These are phyloP conservation scores for Solenodon paradoxus DNA, from an alignment of 2,113 vertebrate genomes.

Conservation along the genomic window DNA sequence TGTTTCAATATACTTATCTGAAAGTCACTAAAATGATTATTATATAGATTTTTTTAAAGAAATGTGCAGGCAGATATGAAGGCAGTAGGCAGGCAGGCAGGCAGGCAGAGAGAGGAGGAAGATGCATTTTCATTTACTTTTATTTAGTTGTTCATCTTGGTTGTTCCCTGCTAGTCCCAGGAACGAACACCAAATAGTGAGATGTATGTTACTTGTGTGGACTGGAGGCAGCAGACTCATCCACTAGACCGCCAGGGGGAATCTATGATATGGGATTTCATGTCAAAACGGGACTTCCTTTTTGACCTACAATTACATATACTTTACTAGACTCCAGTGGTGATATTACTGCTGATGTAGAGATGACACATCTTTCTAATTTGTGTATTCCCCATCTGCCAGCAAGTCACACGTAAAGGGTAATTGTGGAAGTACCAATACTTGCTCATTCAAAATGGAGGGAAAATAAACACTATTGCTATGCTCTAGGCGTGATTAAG, in stretches of 20 bases:
- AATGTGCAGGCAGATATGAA: too few relatives aligned
- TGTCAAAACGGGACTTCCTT: not conserved
- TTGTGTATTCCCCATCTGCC: not conserved
- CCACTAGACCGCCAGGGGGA: too few relatives aligned
- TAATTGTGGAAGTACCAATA: not conserved
- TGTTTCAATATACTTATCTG: not conserved
- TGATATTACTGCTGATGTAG: not conserved
- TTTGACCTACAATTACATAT: not conserved
- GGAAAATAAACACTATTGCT: not conserved
- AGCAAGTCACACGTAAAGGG: not conserved
- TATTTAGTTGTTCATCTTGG: too few relatives aligned
- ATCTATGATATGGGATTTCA: not conserved
- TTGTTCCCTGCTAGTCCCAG: too few relatives aligned
- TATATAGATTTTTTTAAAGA: too few relatives aligned
- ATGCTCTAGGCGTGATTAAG: not conserved
- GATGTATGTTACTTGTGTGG: too few relatives aligned
- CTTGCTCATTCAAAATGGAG: not conserved
- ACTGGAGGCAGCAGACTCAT: too few relatives aligned
- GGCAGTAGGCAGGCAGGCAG: too few relatives aligned
- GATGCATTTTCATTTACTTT: too few relatives aligned
- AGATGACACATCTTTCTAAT: not conserved
- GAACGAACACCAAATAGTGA: too few relatives aligned
- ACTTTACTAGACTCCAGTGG: not conserved
- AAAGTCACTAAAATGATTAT: not conserved
- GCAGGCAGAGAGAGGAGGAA: too few relatives aligned